Percentiles rank a stretch among this genome's conserved stretches.
phyloP scores from a whole-genome alignment of 2,113 vertebrate species.

The Antechinus flavipes region DNA sequence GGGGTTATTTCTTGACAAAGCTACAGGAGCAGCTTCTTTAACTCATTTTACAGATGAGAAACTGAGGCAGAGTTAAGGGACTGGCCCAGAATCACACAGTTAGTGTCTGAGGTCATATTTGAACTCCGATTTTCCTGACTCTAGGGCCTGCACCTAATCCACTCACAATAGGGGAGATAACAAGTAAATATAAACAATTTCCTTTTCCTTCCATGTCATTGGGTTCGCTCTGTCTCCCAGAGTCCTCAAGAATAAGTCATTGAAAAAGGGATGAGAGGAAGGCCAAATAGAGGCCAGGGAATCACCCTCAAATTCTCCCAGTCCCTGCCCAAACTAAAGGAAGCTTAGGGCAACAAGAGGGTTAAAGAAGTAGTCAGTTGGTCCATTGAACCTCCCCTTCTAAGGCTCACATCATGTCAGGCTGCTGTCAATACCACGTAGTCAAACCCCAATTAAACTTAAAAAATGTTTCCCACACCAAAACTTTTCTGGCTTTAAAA shows the following conservation, averaged over 20 bases:
- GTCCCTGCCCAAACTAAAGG: not conserved
- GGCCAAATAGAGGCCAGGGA: not conserved
- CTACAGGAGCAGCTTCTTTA: no score
- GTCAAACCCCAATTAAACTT: not conserved
- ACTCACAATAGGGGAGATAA: no score
- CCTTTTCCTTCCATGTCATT: not conserved
- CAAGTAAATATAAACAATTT: not conserved
- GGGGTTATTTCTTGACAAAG: no score
- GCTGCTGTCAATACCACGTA: not conserved
- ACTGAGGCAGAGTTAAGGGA: no score
- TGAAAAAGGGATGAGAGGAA: not conserved
- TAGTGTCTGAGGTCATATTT: no score
- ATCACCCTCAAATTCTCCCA: not conserved
- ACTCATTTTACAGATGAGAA: no score
- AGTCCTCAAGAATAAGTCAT: not conserved
- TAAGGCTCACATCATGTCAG: not conserved
- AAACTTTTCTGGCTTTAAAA: not conserved
- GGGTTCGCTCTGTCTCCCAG: not conserved
- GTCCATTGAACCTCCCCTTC: no score
- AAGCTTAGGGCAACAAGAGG: not conserved
- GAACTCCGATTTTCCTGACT: no score
- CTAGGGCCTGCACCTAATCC: no score
- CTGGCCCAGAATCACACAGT: no score
- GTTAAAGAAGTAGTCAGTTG: not conserved
- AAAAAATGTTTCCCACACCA: not conserved